These are phyloP conservation scores for Pseudomyrmex flavicornis DNA, from an alignment of 1,140 invertebrate genomes.

Conservation along the genomic window DNA sequence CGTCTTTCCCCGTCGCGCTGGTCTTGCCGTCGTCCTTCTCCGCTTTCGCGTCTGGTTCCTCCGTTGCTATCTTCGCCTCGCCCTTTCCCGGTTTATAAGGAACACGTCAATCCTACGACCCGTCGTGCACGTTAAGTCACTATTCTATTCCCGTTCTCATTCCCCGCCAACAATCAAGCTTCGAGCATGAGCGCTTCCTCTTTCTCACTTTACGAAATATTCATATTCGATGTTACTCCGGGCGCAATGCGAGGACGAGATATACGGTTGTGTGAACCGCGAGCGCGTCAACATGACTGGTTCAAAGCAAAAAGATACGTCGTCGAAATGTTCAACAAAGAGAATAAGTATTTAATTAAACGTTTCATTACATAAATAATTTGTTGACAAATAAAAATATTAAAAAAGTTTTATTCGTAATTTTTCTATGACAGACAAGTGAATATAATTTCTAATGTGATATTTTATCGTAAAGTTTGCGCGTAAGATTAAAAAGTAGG, in stretches of 20 bases:
- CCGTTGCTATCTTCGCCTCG: constrained; percentile 39
- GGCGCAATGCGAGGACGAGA: neutral
- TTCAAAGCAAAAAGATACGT: constrained; percentile 1
- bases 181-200: constrained; percentile 24
- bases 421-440: neutral
- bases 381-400: neutral
- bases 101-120: constrained; percentile 76
- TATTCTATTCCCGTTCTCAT: constrained; percentile 63
- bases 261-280: constrained; percentile 10
- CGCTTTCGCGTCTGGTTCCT: constrained; percentile 24
- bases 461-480: no score
- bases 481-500: no score
- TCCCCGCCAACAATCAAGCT: constrained; percentile 52
- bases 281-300: constrained; percentile 34
- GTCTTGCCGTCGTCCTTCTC: neutral
- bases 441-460: neutral
- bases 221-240: constrained; percentile 41
- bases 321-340: neutral
- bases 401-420: neutral
- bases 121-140: constrained; percentile 71
- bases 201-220: constrained; percentile 43
- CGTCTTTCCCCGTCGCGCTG: neutral
- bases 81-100: constrained; percentile 72
- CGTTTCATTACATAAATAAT: no score
- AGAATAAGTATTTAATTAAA: neutral